Percentiles rank a stretch among this genome's conserved stretches.
Conservation (phyloP, 1,140 invertebrate genomes). For the Drosophila gunungcola region DNA sequence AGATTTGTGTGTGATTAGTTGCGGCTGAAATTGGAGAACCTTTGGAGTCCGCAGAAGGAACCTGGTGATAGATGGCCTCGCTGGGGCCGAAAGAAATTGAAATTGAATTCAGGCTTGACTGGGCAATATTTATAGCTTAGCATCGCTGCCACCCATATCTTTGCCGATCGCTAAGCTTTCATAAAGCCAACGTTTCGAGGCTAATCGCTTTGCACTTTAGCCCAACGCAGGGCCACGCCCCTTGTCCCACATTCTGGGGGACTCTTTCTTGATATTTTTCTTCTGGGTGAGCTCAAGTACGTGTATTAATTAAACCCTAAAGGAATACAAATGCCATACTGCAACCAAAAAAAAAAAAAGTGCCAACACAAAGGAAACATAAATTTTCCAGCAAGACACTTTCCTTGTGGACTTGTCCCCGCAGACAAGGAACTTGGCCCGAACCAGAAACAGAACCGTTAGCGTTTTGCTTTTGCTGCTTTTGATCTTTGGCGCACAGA, state of each 20-base stretch:
- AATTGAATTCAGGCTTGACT: constrained; percentile 33
- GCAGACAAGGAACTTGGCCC: constrained; percentile 6
- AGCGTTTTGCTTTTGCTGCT: constrained; percentile 53
- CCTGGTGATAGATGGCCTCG: constrained; percentile 16
- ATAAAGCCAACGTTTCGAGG: constrained; percentile 11
- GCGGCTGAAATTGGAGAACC: constrained; percentile 54
- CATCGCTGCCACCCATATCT: neutral
- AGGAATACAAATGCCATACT: constrained; percentile 18
- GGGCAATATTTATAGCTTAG: constrained; percentile 12
- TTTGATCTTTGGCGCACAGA: constrained; percentile 75
- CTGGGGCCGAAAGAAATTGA: constrained; percentile 28
- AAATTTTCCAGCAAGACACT: constrained; percentile 74
- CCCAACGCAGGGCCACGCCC: constrained; percentile 13
- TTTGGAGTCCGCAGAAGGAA: constrained; percentile 20
- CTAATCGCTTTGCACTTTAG: constrained; percentile 25
- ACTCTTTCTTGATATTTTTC: neutral
- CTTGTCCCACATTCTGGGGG: constrained; percentile 4
- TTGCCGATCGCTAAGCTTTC: neutral
- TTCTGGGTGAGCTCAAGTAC: neutral
- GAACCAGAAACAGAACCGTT: constrained; percentile 53
- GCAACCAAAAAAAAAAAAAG: constrained; percentile 3
- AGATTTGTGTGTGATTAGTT: constrained; percentile 56
- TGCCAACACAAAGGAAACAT: constrained; percentile 72
- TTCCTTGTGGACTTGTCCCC: constrained; percentile 50
- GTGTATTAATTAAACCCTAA: constrained; percentile 69